Conservation (phyloP, 2,888 invertebrate genomes). For the Perdita meconis region DNA sequence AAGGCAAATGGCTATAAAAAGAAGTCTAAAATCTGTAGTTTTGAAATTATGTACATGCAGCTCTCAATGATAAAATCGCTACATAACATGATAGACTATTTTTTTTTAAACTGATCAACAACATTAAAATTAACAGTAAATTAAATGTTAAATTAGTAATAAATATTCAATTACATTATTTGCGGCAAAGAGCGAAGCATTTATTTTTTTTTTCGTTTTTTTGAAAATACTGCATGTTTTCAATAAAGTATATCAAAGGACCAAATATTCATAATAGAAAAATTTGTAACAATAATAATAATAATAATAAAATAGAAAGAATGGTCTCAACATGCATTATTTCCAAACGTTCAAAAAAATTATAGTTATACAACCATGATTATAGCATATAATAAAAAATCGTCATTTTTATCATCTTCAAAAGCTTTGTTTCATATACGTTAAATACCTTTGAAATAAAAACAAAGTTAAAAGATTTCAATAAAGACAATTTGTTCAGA, state of each 20-base stretch:
- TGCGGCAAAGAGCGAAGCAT: constrained; percentile 23
- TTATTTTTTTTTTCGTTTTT: constrained; percentile 21
- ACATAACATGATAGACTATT: constrained; percentile 17
- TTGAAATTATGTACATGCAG: constrained; percentile 22
- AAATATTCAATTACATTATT: constrained; percentile 43
- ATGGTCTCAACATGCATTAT: constrained; percentile 30
- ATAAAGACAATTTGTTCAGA: constrained; percentile 21
- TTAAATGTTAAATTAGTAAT: constrained; percentile 44
- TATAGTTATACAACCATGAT: constrained; percentile 21
- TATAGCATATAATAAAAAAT: constrained; percentile 10
- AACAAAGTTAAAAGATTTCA: constrained; percentile 17
- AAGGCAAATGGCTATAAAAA: constrained; percentile 13
- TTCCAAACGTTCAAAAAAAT: constrained; percentile 31
- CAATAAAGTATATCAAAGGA: background rate
- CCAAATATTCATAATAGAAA: background rate
- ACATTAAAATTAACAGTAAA: constrained; percentile 40
- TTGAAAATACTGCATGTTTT: constrained; percentile 53
- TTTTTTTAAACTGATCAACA: constrained; percentile 30
- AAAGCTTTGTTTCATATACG: constrained; percentile 2
- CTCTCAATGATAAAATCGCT: constrained; percentile 24
- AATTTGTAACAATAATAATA: background rate
- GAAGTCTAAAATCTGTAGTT: background rate
- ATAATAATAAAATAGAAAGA: background rate
- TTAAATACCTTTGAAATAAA: constrained; percentile 12
- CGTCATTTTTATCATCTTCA: constrained; percentile 1